A percentile compares a stretch with the other conserved stretches of the same genome.
phyloP scores from a whole-genome alignment of 2,797 vertebrate genomes.

The Pangasius djambal region DNA sequence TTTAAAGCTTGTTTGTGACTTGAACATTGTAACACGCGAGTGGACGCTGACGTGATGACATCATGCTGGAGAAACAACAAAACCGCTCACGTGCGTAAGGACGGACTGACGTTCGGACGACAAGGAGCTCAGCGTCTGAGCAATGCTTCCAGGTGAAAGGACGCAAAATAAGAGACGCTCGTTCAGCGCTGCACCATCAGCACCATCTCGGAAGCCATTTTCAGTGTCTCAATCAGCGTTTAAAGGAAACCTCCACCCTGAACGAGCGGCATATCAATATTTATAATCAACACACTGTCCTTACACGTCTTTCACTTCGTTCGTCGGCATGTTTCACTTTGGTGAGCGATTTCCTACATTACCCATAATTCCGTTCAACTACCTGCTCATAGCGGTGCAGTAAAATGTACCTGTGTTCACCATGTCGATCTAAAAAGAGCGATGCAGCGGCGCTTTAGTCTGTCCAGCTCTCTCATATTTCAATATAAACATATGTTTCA shows the following conservation, averaged over 20 bases:
- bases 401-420: neutral
- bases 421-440: neutral
- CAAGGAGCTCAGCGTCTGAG: neutral
- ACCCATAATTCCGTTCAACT: neutral
- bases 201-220: neutral
- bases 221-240: neutral
- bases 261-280: no score
- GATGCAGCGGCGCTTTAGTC: neutral
- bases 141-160: constrained; percentile 32
- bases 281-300: no score
- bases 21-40: neutral
- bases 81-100: neutral
- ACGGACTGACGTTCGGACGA: neutral
- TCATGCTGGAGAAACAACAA: neutral
- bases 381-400: neutral
- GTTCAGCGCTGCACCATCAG: constrained; percentile 5
- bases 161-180: neutral
- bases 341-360: no score
- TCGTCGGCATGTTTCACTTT: neutral
- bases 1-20: neutral
- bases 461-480: neutral
- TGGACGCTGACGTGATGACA: neutral
- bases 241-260: constrained; percentile 13
- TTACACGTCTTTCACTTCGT: neutral
- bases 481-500: neutral